These are phyloP conservation scores for Copidosoma floridanum DNA, from an alignment of 1,140 invertebrate species.

Conservation along the genomic window DNA sequence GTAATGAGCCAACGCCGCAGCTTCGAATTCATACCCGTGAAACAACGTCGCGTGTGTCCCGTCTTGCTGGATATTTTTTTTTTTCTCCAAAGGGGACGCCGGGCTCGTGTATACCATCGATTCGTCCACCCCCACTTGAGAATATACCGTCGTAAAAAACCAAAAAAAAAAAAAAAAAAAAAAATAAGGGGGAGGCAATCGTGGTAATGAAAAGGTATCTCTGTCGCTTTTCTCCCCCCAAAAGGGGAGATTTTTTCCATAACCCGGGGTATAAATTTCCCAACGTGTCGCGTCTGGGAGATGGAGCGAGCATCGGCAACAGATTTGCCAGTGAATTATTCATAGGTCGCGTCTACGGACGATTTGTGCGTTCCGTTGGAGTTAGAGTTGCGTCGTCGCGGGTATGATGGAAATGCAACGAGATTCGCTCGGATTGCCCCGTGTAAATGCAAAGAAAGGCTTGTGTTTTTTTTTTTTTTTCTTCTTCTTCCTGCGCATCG, in stretches of 20 bases:
- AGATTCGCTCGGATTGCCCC: too few species aligned
- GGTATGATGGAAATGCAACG: too few species aligned
- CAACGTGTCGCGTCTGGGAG: too few species aligned
- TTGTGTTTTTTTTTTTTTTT: not conserved
- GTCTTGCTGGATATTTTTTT: not conserved
- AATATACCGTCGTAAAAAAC: too few species aligned
- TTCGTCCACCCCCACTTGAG: too few species aligned
- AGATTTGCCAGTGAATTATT: constrained; percentile 22
- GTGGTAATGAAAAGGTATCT: constrained; percentile 21
- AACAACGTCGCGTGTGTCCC: not conserved
- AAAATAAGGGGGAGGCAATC: constrained; percentile 10
- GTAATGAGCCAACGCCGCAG: too few species aligned
- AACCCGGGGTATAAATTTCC: not conserved
- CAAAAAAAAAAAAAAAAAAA: too few species aligned
- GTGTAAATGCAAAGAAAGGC: too few species aligned
- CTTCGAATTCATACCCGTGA: not conserved
- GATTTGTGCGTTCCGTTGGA: too few species aligned
- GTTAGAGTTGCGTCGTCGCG: not conserved
- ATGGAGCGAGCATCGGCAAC: constrained; percentile 12
- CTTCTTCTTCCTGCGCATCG: not conserved
- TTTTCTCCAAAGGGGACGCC: not conserved
- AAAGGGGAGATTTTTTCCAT: too few species aligned
- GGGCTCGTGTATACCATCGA: not conserved
- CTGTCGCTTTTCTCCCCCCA: too few species aligned
- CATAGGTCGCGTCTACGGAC: constrained; percentile 1